Percentiles rank a stretch among this genome's conserved stretches.
phyloP scores from a whole-genome alignment of 2,113 vertebrate genomes.

The Azemiops feae region DNA sequence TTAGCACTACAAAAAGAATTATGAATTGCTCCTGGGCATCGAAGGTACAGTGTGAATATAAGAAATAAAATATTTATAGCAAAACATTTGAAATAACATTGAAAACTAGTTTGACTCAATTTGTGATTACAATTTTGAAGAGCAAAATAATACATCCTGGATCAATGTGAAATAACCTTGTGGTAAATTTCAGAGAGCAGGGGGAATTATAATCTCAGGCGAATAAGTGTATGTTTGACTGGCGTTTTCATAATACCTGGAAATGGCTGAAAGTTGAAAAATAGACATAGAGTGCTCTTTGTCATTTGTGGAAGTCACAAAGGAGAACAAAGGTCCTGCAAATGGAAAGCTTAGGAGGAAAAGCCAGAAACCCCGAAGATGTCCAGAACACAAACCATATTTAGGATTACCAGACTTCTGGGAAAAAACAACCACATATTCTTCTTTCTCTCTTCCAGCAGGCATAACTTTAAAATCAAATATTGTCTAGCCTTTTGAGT shows the following conservation, averaged over 20 bases:
- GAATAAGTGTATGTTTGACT: neutral
- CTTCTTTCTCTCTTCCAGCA: neutral
- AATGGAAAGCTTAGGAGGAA: neutral
- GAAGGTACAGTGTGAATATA: neutral
- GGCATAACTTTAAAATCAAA: neutral
- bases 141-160: neutral
- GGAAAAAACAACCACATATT: neutral
- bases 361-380: neutral
- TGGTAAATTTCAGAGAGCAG: neutral
- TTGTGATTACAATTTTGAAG: neutral
- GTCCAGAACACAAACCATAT: neutral
- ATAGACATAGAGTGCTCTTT: neutral
- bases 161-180: neutral
- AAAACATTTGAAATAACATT: neutral
- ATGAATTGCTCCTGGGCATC: conserved; percentile 5
- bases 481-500: neutral
- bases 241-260: neutral
- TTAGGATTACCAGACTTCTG: neutral
- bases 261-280: neutral
- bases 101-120: conserved; percentile 22
- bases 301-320: neutral
- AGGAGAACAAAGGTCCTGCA: neutral
- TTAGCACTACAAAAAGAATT: neutral
- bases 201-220: neutral
- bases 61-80: conserved; percentile 6